Percentiles rank a stretch among this genome's conserved stretches.
phyloP scores from a whole-genome alignment of 2,113 vertebrate genomes.

The Sisor rabdophorus region DNA sequence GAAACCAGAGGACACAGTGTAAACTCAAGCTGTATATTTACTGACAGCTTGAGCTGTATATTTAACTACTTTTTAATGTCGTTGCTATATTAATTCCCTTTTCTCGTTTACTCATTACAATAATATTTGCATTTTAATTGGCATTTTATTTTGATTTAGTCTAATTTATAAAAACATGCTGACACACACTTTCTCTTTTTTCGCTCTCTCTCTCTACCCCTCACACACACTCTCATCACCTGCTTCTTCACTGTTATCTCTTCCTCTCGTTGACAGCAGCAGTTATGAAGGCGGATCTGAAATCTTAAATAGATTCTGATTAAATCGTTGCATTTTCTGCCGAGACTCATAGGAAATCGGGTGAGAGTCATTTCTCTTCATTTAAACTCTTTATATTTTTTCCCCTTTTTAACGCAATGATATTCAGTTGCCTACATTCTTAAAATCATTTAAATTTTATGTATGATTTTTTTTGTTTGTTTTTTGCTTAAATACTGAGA shows the following conservation, averaged over 20 bases:
- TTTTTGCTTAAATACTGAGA: not conserved
- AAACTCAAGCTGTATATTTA: no score
- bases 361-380: constrained; percentile 14
- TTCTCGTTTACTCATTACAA: no score
- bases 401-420: not conserved
- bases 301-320: not conserved
- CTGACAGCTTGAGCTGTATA: no score
- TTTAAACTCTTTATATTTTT: not conserved
- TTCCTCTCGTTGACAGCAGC: not conserved
- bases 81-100: no score
- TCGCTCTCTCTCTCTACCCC: no score
- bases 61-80: no score
- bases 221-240: not conserved
- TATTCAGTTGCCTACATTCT: not conserved
- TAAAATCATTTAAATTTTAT: not conserved
- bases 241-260: constrained; percentile 9
- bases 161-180: no score
- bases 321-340: not conserved
- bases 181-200: no score
- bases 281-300: not conserved
- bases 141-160: no score
- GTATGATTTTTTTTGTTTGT: no score
- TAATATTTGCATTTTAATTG: no score
- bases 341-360: not conserved
- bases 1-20: no score